phyloP scores from a whole-genome alignment of 2,888 invertebrate genomes.

The Zygothrica quintamaculata region DNA sequence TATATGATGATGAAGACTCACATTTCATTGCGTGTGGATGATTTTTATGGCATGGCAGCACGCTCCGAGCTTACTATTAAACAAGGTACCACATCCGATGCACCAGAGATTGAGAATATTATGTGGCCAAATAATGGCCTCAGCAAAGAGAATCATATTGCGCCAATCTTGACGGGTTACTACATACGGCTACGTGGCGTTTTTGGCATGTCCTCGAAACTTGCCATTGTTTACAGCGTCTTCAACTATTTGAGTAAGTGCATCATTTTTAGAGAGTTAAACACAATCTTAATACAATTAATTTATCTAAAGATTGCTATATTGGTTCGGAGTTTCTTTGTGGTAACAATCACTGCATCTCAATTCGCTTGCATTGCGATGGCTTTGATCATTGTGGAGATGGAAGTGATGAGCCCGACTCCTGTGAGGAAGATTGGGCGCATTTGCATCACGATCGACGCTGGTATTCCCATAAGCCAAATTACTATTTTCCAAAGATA shows the following conservation, averaged over 20 bases:
- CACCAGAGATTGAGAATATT: constrained; percentile 86
- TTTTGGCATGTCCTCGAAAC: constrained; percentile 87
- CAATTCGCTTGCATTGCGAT: constrained; percentile 88
- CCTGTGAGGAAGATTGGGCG: constrained; percentile 87
- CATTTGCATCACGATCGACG: constrained; percentile 86
- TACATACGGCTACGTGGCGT: constrained; percentile 89
- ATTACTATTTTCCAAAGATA: constrained; percentile 90
- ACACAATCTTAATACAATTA: no score
- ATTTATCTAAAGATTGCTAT: constrained; percentile 89
- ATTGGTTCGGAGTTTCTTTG: constrained; percentile 89
- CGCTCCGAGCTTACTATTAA: constrained; percentile 88
- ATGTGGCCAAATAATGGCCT: constrained; percentile 85
- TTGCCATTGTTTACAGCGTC: constrained; percentile 89
- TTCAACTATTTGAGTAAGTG: constrained; percentile 89
- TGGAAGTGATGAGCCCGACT: constrained; percentile 88
- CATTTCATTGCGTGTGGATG: constrained; percentile 87
- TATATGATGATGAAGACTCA: constrained; percentile 89
- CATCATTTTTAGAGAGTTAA: no score
- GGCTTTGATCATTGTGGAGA: constrained; percentile 92
- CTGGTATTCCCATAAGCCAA: constrained; percentile 89
- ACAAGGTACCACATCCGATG: constrained; percentile 88
- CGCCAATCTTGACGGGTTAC: constrained; percentile 88
- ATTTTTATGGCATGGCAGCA: constrained; percentile 87
- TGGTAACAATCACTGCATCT: constrained; percentile 89
- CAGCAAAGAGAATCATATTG: constrained; percentile 86